A percentile compares a stretch with the other conserved stretches of the same genome.
These are phyloP conservation scores for Acromyrmex heyeri DNA, from an alignment of 1,140 invertebrate genomes.

Conservation along the genomic window DNA sequence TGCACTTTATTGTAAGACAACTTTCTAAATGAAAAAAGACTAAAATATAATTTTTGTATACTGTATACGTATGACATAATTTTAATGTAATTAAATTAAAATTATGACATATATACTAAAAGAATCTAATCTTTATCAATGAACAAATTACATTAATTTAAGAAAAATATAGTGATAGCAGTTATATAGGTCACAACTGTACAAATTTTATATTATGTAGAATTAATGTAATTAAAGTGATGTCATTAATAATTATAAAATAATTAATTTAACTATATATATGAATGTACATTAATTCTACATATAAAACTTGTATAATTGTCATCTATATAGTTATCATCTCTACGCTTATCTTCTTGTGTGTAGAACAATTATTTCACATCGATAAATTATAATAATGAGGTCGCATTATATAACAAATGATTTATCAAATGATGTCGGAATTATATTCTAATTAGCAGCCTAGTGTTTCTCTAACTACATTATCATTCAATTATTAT, in stretches of 20 bases:
- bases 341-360: too few species aligned
- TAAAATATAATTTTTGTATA: not conserved
- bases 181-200: too few species aligned
- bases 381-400: not conserved
- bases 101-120: not conserved
- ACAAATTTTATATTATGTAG: too few species aligned
- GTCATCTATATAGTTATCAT: too few species aligned
- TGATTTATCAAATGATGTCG: not conserved
- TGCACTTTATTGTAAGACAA: not conserved
- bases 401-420: not conserved
- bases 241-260: too few species aligned
- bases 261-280: too few species aligned
- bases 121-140: not conserved
- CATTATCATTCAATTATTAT: constrained; percentile 3
- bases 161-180: too few species aligned
- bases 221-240: too few species aligned
- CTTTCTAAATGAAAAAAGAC: not conserved
- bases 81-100: not conserved
- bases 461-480: not conserved
- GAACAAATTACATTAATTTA: not conserved
- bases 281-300: too few species aligned
- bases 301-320: too few species aligned
- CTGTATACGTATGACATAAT: not conserved
- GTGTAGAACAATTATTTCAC: not conserved
- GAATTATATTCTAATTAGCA: not conserved